Percentiles rank a stretch among this genome's conserved stretches.
Conservation (phyloP, 2,113 vertebrate species). For the Ellobius talpinus region DNA sequence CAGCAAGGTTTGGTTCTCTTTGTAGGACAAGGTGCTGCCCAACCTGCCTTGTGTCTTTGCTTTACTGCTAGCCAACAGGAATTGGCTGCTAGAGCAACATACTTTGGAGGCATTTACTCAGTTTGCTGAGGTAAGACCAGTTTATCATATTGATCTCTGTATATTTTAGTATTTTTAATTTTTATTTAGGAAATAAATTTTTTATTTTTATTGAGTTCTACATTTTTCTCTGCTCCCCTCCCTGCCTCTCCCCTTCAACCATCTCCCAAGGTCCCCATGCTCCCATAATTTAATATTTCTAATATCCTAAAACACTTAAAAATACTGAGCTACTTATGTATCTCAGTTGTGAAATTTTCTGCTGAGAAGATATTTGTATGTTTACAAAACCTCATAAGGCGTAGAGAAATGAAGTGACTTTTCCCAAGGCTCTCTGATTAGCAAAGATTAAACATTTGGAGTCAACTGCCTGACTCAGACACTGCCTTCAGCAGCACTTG, state of each 20-base stretch:
- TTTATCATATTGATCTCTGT: neutral
- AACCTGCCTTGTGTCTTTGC: conserved; percentile 90
- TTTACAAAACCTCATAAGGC: neutral
- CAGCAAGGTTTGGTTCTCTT: conserved; percentile 56
- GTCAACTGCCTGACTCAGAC: too few species aligned
- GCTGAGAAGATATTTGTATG: neutral
- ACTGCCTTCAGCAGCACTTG: neutral
- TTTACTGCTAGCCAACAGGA: conserved; percentile 87
- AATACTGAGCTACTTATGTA: neutral
- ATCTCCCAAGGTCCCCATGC: too few species aligned
- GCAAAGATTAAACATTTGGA: neutral
- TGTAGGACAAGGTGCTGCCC: conserved; percentile 91
- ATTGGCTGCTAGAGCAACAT: conserved; percentile 94
- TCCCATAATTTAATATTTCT: neutral
- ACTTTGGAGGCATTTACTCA: conserved; percentile 93
- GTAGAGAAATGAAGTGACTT: neutral
- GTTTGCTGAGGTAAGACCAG: conserved; percentile 93
- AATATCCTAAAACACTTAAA: neutral
- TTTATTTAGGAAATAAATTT: too few species aligned
- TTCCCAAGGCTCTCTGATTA: neutral
- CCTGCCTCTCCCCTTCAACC: too few species aligned
- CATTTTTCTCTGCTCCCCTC: too few species aligned
- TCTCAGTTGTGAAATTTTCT: neutral
- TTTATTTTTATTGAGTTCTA: too few species aligned
- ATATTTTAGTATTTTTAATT: neutral